Percentiles rank a stretch among this genome's conserved stretches.
Evolutionary conservation across 2,888 invertebrate species (phyloP).

Genomic region (Hirtodrosophila trivittata): DNA sequence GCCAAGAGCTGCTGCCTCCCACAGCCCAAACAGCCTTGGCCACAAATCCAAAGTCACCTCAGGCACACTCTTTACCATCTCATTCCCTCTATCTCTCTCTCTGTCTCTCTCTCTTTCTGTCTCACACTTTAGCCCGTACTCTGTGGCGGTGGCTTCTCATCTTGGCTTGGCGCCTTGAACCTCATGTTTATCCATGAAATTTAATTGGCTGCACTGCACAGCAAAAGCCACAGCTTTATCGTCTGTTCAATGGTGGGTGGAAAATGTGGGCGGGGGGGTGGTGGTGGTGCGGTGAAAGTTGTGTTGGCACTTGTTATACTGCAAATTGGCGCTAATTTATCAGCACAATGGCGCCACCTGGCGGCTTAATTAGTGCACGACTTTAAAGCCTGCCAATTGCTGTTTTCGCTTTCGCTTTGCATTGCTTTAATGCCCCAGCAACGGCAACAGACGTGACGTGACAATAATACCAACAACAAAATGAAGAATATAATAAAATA

Average conservation of each 20-base stretch:
- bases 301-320: slow-evolving; percentile 55
- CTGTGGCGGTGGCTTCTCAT: slow-evolving; percentile 4
- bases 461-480: slow-evolving; percentile 64
- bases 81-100: neutral
- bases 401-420: neutral
- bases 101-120: neutral
- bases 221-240: slow-evolving; percentile 38
- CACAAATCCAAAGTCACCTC: slow-evolving; percentile 63
- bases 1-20: too few species aligned
- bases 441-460: slow-evolving; percentile 73
- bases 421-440: slow-evolving; percentile 48
- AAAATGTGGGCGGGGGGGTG: neutral
- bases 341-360: slow-evolving; percentile 64
- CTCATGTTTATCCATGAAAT: slow-evolving; percentile 74
- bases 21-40: too few species aligned
- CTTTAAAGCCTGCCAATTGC: slow-evolving; percentile 38
- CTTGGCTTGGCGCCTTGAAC: slow-evolving; percentile 41
- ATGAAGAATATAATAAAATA: slow-evolving; percentile 1
- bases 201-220: slow-evolving; percentile 69
- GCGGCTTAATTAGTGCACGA: slow-evolving; percentile 55
- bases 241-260: neutral
- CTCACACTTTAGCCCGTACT: neutral
- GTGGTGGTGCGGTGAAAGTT: slow-evolving; percentile 20
- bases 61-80: slow-evolving; percentile 1
- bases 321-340: slow-evolving; percentile 60